Conservation (phyloP, 1,140 invertebrate species). For the Rhysida immarginata region DNA sequence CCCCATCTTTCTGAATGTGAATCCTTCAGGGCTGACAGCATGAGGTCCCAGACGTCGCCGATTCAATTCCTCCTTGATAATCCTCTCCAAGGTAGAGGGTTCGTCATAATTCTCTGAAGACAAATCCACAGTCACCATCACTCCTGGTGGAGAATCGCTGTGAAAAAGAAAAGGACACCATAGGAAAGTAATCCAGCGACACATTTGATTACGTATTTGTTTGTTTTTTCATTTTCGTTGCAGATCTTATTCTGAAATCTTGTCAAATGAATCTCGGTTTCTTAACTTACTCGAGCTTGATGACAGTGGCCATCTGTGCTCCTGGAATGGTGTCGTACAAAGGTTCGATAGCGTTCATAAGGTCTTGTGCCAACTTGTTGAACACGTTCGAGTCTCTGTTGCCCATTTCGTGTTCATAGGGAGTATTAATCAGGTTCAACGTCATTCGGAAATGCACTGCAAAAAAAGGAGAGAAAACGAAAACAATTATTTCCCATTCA, state of each 20-base stretch:
- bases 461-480: conserved; percentile 18
- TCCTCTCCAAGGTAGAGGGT: conserved; percentile 22
- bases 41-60: conserved; percentile 26
- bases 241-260: too few relatives aligned
- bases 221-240: too few relatives aligned
- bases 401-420: conserved; percentile 24
- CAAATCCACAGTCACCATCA: too few relatives aligned
- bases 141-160: too few relatives aligned
- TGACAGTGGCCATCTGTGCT: conserved; percentile 28
- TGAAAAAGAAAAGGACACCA: too few relatives aligned
- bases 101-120: conserved; percentile 30
- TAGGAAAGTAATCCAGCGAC: too few relatives aligned
- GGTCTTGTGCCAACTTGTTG: conserved; percentile 22
- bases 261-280: too few relatives aligned
- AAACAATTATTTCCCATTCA: too few relatives aligned
- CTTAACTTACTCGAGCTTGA: conserved; percentile 23
- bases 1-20: conserved; percentile 33
- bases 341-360: conserved; percentile 26
- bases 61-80: conserved; percentile 24
- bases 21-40: conserved; percentile 28
- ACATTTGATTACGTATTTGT: too few relatives aligned
- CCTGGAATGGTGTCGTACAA: conserved; percentile 29
- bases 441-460: conserved; percentile 32
- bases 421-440: conserved; percentile 28
- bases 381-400: conserved; percentile 28